Base-by-base conservation (phyloP, 2,113 vertebrate genomes). In the Varanus salvator region DNA sequence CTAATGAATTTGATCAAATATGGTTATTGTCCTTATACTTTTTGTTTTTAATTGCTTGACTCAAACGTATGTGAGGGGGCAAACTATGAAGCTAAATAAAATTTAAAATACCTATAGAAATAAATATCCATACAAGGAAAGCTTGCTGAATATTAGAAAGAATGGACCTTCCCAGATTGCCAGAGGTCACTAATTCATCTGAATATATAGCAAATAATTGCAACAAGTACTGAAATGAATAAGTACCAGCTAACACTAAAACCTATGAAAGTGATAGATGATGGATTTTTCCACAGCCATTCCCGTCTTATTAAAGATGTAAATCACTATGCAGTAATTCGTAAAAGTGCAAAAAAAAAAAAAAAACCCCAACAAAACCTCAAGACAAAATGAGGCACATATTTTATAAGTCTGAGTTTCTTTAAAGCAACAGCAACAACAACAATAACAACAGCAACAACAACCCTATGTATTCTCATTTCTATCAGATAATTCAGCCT, bases 271-370 rank as follows among this genome's bases (percentile, higher is more conserved):
- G 48, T 80, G 91, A 93, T 91, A 93, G 92, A 94, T 38, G 54
- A 92, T 0, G 50, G 87, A 85, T 91, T 72, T 91, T 86, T 87
- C 76, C 88, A 86, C 86, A 60, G 27, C 89, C 84, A 90, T 92
- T 93, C 81, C 89, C 91, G 95, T 82, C 77, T 86, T 93, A 95
- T 92, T 92, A 95, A 94, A 90, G 93, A 94, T 86, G 83, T 89
- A 95, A 93, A 95, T 91, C 21, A 91, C 86, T 91, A 29, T 44
- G 89, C 2, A 80, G 44, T 88, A 88, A 21, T 85, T 93, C 91
- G 27, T 92, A 85, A 88, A 54, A 57, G 83, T 44, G 60, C 60
- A 85, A 85, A 87, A 87, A 80, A 25, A 44, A 87, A 87, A 44
- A 44, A 44, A 44, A 1, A 44, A 44, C 1, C 1, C 38, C 38